Base-by-base conservation (phyloP, 2,888 invertebrate genomes). In the Zaprionus bogoriensis region DNA sequence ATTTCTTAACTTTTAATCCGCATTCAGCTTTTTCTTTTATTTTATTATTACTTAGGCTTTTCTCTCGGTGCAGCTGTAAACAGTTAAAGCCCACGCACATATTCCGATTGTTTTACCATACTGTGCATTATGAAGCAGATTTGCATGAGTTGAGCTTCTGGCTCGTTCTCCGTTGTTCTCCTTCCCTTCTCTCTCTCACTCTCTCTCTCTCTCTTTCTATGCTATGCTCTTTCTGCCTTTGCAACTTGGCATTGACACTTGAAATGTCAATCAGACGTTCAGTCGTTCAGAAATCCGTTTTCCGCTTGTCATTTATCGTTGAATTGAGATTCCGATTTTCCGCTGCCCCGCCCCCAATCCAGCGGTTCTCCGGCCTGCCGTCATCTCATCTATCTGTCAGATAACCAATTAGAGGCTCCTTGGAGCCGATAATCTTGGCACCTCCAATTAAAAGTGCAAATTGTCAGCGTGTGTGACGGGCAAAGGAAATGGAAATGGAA, bases 231-330 rank as follows among this genome's bases (percentile, higher is more conserved):
- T 23, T 10, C 27, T 17, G 10, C 44, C 46, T 20, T 27, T 27
- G 41, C 20, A 38, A 25, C 41, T 67, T 62, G 20, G 52, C 50
- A 54, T 38, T 45, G 61, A 20, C 68, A 52, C 66, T 58, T 60
- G 64, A 67, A 79, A 64, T 77, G 77, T 80, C 80, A 83, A 81
- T 83, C 81, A 71, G 50, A 38, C 45, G 70, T 46, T 70, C 77
- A 69, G 36, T 81, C 73, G 80, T 45, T 68, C 64, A 75, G 80
- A 81, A 80, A 83, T 81, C 84, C 80, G 80, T 77, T 81, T 83
- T 81, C 84, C 80, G 75, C 73, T 73, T 67, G 66, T 79, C 80
- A 67, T 77, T 79, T 69, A 66, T 61, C 64, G 67, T 81, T 79
- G 67, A 55, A 63, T 63, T 59, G 46, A 19, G 45, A 25, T 19